A percentile compares a stretch with the other conserved stretches of the same genome.
phyloP scores from a whole-genome alignment of 2,888 invertebrate genomes.

The Coelinius sp. region DNA sequence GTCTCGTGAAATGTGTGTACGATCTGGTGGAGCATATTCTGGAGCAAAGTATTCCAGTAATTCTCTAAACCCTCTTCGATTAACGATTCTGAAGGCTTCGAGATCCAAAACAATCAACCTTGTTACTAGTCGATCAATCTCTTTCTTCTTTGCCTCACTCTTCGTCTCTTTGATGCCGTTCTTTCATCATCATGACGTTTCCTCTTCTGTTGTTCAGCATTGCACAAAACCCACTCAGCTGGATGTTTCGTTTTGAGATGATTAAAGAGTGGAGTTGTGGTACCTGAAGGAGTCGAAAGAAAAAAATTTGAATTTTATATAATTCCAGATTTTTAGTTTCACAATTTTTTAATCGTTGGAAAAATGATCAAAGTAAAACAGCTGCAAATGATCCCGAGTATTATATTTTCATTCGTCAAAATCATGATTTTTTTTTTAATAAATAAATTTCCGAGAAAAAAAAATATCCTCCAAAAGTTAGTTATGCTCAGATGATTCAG shows the following conservation, averaged over 20 bases:
- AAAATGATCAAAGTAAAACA: too few species aligned
- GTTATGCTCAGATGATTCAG: too few species aligned
- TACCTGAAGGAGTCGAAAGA: not conserved
- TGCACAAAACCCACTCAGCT: not conserved
- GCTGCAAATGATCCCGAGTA: too few species aligned
- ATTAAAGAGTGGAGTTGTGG: constrained; percentile 3
- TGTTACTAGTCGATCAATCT: constrained; percentile 13
- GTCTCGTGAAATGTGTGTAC: constrained; percentile 22
- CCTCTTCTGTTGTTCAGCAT: not conserved
- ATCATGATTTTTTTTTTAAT: too few species aligned
- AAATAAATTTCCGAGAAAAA: too few species aligned
- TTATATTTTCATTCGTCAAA: too few species aligned
- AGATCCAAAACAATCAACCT: constrained; percentile 33
- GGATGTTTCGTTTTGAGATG: not conserved
- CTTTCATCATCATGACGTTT: not conserved
- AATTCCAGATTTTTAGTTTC: too few species aligned
- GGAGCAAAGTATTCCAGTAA: constrained; percentile 14
- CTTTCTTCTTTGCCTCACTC: not conserved
- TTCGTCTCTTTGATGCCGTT: not conserved
- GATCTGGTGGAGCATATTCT: constrained; percentile 11
- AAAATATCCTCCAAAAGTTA: too few species aligned
- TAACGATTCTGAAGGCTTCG: constrained; percentile 1
- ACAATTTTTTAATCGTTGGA: too few species aligned
- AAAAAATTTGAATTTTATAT: not conserved
- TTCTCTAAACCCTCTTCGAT: constrained; percentile 17